These are phyloP conservation scores for Varecia variegata DNA, from an alignment of 2,797 vertebrate species.

Conservation along the genomic window DNA sequence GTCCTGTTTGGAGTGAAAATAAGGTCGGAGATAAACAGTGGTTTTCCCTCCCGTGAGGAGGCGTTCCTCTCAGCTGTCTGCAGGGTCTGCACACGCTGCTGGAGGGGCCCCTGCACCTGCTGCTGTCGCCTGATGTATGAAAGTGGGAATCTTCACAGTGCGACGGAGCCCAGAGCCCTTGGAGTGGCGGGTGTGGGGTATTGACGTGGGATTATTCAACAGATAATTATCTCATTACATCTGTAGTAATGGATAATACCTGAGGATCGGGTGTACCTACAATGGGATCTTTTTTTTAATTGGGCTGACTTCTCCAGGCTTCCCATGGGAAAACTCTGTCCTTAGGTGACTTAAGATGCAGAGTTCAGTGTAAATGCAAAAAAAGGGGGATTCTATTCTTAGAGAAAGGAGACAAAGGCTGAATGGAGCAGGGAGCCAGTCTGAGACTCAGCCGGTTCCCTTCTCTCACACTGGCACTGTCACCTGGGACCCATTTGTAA, in stretches of 20 bases:
- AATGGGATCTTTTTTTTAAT: not conserved
- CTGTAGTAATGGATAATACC: not conserved
- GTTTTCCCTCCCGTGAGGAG: not conserved
- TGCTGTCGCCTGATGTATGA: not conserved
- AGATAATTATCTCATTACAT: not conserved
- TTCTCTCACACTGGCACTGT: not conserved
- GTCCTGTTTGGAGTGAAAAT: not conserved
- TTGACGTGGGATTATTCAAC: not conserved
- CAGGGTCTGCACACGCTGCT: not conserved
- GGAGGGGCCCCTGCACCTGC: not conserved
- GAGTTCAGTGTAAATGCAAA: not conserved
- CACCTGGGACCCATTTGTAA: fast-evolving
- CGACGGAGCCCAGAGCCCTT: not conserved
- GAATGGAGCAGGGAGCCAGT: not conserved
- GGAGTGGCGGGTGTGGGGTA: not conserved
- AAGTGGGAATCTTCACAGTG: not conserved
- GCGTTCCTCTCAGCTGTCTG: not conserved
- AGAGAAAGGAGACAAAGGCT: not conserved
- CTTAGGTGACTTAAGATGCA: constrained; percentile 2
- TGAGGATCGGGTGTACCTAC: not conserved
- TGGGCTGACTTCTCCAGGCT: not conserved
- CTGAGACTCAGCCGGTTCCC: not conserved
- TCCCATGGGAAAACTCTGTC: constrained; percentile 18
- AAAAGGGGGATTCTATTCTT: not conserved
- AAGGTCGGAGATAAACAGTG: not conserved